Conservation (phyloP, 2,113 vertebrate species). For the Amia ocellicauda region DNA sequence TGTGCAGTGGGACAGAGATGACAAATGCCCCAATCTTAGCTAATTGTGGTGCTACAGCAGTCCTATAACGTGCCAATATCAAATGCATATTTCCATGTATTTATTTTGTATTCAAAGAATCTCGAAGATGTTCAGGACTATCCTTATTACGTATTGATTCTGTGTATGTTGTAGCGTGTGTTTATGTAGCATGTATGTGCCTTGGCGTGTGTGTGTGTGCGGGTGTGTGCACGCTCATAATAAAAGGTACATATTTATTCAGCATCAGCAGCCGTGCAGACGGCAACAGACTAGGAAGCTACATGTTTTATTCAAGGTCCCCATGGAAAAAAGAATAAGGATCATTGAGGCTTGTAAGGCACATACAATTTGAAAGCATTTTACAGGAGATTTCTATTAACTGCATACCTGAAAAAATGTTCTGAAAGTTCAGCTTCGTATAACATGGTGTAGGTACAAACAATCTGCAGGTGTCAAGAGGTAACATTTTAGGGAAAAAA, state of each 20-base stretch:
- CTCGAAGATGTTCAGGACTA: constrained; percentile 8
- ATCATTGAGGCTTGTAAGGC: constrained; percentile 3
- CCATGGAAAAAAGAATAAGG: constrained; percentile 1
- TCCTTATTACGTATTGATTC: constrained; percentile 35
- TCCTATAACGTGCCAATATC: no score
- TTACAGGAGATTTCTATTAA: background rate
- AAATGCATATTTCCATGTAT: no score
- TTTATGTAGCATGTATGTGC: no score
- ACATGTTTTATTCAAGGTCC: constrained; percentile 2
- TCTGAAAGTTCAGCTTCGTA: no score
- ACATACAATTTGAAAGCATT: background rate
- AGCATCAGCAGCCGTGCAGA: background rate
- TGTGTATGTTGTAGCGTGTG: constrained; percentile 29
- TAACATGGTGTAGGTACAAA: no score
- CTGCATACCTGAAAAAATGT: background rate
- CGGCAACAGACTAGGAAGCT: background rate
- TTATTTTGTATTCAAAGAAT: no score
- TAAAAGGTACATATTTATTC: constrained; percentile 6
- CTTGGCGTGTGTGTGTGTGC: background rate
- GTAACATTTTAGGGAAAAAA: no score
- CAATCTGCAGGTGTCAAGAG: no score
- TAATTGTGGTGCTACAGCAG: no score
- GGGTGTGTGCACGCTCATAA: background rate
- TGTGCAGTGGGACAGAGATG: no score
- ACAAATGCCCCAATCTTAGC: no score